phyloP scores from a whole-genome alignment of 2,888 invertebrate species.

The Trissonchulus latispiculum region DNA sequence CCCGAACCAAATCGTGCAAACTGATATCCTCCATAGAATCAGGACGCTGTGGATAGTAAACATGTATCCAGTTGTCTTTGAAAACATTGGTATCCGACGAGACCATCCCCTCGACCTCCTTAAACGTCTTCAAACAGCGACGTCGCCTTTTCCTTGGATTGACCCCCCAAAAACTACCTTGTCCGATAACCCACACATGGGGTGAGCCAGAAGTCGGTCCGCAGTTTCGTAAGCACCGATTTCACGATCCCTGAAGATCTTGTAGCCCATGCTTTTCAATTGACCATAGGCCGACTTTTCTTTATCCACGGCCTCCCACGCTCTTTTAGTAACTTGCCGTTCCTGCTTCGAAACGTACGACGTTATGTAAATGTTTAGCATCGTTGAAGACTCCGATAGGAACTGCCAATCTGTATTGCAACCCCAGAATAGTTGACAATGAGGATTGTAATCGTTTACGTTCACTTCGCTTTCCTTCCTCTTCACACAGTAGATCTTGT shows the following conservation, averaged over 20 bases:
- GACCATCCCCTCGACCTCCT: not conserved
- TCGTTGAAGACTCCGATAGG: not conserved
- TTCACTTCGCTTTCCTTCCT: not conserved
- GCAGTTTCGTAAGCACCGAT: constrained; percentile 10
- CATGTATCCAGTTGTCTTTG: not conserved
- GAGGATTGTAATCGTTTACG: constrained; percentile 22
- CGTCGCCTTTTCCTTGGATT: not conserved
- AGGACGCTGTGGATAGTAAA: not conserved
- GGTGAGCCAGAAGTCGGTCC: not conserved
- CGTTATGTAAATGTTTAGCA: constrained; percentile 5
- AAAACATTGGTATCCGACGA: not conserved
- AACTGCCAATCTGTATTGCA: constrained; percentile 20
- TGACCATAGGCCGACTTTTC: not conserved
- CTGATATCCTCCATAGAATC: not conserved
- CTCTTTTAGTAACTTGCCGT: not conserved
- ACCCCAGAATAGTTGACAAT: not conserved
- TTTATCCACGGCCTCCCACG: not conserved
- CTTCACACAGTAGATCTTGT: not conserved
- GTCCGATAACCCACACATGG: not conserved
- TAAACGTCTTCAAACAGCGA: not conserved
- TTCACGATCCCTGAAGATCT: not conserved
- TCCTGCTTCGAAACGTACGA: constrained; percentile 13
- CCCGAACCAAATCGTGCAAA: not conserved
- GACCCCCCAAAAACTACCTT: not conserved
- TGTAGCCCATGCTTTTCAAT: not conserved